These are phyloP conservation scores for Drosophila gunungcola DNA, from an alignment of 1,140 invertebrate species.

Conservation along the genomic window DNA sequence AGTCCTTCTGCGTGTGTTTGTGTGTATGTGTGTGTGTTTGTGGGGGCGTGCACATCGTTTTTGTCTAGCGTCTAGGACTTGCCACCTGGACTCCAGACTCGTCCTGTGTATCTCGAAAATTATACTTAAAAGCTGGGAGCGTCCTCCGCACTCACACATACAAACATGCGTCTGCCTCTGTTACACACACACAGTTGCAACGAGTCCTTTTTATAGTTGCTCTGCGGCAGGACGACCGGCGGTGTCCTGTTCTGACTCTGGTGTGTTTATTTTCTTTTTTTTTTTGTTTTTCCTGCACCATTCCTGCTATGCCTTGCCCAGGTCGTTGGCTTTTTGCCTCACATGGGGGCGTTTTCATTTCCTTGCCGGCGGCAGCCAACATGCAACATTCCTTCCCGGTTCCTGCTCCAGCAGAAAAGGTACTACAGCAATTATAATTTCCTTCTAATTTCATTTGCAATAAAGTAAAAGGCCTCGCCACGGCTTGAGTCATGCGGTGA, in stretches of 20 bases:
- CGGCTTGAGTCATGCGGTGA: conserved; percentile 21
- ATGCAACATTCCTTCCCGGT: conserved; percentile 37
- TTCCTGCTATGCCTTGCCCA: conserved; percentile 38
- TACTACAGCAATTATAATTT: conserved; percentile 67
- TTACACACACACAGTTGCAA: conserved; percentile 11
- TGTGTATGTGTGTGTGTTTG: background rate
- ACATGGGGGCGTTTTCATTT: conserved; percentile 78
- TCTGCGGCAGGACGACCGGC: conserved; percentile 48
- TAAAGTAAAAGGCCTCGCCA: conserved; percentile 54
- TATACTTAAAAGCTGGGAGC: conserved; percentile 77
- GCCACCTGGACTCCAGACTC: conserved; percentile 53
- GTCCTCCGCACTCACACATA: conserved; percentile 17
- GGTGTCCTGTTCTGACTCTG: conserved; percentile 34
- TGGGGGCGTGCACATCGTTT: conserved; percentile 73
- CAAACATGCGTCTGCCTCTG: conserved; percentile 47
- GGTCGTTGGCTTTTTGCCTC: conserved; percentile 78
- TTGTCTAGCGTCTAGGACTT: conserved; percentile 77
- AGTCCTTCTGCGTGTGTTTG: conserved; percentile 29
- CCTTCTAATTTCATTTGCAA: conserved; percentile 71
- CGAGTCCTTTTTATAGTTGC: conserved; percentile 53
- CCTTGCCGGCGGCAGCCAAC: conserved; percentile 62
- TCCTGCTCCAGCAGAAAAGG: conserved; percentile 5
- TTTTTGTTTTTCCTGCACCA: background rate
- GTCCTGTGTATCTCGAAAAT: conserved; percentile 41
- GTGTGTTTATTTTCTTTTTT: conserved; percentile 63